Base-by-base conservation (phyloP, 2,797 vertebrate genomes). In the Saxicola maurus region DNA sequence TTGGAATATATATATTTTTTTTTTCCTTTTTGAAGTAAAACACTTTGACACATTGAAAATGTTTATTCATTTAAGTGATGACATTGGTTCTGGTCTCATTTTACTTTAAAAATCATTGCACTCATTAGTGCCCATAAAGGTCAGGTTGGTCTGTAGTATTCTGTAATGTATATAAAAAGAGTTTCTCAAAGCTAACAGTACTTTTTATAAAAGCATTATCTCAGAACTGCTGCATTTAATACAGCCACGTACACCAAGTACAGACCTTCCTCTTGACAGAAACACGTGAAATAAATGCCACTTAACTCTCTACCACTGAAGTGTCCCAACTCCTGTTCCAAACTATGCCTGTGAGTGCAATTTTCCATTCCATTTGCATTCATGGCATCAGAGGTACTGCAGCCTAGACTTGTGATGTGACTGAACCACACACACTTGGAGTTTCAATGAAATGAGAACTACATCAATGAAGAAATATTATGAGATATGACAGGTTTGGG, bases 101-200 rank as follows among this genome's bases (percentile, higher is more conserved):
- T 92, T 78, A 93, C 85, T 96, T 96, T 86, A 91, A 96, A 96
- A 96, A 92, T 38, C 94, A 82, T 89, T 93, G 91, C 93, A 96
- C 95, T 92, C 69, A 17, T 81, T 56, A 95, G 94, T 94, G 96
- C 96, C 92, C 92, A 84, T 78, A 79, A 92, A 77, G 90, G 91
- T 96, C 94, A 94, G 87, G 96, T 93, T 96, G 96, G 95, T 96
- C 94, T 96, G 96, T 86, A 92, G 72, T 95, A 94, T 83, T 93
- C 86, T 92, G 93, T 94, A 87, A 92, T 73, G 77, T 13, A 81
- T 82, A 87, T 65, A 81, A 94, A 96, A 95, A 96, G 76, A 96
- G 76, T 65, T 90, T 91, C 95, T 95, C 95, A 96, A 96, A 96
- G 95, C 94, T 83, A 95, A 92, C 20, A 94, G 94, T 90, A 93